Evolutionary conservation across 2,113 vertebrate species (phyloP).

Genomic region (Semnornis frantzii): DNA sequence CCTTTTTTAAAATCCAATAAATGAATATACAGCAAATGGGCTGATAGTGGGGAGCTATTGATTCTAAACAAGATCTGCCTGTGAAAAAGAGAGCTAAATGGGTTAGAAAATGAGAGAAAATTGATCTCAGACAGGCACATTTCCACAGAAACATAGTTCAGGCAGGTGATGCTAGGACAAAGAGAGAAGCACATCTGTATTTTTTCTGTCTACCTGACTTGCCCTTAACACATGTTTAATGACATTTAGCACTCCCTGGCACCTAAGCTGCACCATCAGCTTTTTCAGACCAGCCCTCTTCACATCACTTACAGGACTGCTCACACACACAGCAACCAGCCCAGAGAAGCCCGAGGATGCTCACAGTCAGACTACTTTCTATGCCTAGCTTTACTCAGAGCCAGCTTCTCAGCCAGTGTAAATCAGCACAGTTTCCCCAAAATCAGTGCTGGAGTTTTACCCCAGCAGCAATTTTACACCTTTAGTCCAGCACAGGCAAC

Average conservation of each 20-base stretch:
- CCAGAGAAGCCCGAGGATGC: neutral
- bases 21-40: neutral
- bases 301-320: neutral
- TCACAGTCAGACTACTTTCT: neutral
- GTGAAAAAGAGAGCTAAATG: neutral
- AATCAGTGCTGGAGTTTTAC: neutral
- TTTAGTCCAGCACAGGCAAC: neutral
- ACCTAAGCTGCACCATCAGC: neutral
- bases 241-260: neutral
- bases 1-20: slow-evolving; percentile 39
- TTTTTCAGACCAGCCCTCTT: neutral
- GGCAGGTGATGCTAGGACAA: neutral
- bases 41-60: slow-evolving; percentile 19
- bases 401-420: neutral
- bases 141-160: neutral
- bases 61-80: neutral
- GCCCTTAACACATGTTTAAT: neutral
- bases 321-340: neutral
- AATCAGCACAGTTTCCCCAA: neutral
- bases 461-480: neutral
- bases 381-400: neutral
- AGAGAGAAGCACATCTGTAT: neutral
- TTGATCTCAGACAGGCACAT: neutral
- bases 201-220: neutral
- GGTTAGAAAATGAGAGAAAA: slow-evolving; percentile 19